Evolutionary conservation across 1,140 invertebrate species (phyloP).

Genomic region (Achatina immaculata): DNA sequence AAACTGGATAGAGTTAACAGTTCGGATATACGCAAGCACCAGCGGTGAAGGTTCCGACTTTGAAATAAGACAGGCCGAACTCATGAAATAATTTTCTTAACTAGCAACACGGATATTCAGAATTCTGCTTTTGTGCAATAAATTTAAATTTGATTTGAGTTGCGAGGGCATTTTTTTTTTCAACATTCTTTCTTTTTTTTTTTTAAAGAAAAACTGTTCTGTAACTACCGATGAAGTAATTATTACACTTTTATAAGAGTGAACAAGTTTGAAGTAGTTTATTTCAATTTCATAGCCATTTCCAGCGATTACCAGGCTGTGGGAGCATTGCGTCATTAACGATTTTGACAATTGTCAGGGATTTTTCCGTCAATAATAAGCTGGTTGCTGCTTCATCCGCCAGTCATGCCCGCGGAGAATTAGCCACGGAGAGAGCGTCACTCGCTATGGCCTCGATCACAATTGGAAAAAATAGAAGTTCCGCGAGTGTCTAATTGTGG

Average conservation of each 20-base stretch:
- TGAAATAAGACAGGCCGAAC: no score
- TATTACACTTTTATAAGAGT: neutral
- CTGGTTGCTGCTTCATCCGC: neutral
- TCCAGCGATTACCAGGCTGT: neutral
- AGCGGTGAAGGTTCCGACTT: no score
- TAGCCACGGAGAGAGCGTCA: neutral
- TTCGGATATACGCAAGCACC: no score
- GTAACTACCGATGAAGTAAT: neutral
- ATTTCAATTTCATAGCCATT: neutral
- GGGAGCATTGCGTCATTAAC: neutral
- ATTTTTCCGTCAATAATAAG: neutral
- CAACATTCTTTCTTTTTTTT: no score
- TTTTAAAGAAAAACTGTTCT: neutral
- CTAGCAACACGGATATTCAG: no score
- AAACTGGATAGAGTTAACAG: no score
- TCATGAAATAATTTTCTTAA: no score
- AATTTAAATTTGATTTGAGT: no score
- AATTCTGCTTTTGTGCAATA: no score
- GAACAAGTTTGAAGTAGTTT: neutral
- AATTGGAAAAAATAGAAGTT: neutral
- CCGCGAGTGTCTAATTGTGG: neutral
- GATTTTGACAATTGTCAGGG: neutral
- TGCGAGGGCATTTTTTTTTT: no score
- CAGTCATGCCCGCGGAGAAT: neutral
- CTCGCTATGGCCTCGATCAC: neutral